Conservation (phyloP, 2,888 invertebrate genomes). For the Noctua comes region DNA sequence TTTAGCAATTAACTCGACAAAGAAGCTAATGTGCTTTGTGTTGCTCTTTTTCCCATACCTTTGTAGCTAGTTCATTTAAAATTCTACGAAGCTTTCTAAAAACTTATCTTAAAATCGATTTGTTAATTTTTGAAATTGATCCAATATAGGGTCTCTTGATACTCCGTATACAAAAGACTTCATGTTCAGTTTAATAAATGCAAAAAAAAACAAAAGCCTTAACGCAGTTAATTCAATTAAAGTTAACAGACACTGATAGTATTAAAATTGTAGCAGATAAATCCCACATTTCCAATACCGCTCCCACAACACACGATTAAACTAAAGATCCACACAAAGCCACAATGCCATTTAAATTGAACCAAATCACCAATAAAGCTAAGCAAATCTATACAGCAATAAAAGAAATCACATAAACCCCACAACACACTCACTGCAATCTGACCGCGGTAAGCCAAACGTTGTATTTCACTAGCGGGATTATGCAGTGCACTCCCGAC, state of each 20-base stretch:
- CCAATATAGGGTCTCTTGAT: too few species aligned
- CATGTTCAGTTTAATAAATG: too few species aligned
- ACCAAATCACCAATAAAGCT: slow-evolving; percentile 57
- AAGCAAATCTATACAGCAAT: slow-evolving; percentile 63
- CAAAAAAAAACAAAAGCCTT: too few species aligned
- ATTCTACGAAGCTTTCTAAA: not conserved
- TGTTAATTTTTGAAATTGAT: too few species aligned
- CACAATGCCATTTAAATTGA: slow-evolving; percentile 38
- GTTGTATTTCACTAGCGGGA: slow-evolving; percentile 69
- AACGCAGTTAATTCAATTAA: too few species aligned
- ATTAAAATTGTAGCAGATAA: not conserved
- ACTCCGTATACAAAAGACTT: too few species aligned
- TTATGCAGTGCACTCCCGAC: slow-evolving; percentile 66
- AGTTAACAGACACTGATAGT: too few species aligned
- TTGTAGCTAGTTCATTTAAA: not conserved
- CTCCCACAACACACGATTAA: slow-evolving; percentile 25
- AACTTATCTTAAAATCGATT: not conserved
- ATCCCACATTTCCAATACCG: not conserved
- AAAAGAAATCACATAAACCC: slow-evolving; percentile 71
- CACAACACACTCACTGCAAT: slow-evolving; percentile 64
- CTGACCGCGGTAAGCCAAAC: slow-evolving; percentile 67
- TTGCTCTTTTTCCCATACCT: slow-evolving; percentile 18
- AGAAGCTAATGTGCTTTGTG: slow-evolving; percentile 22
- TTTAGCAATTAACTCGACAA: slow-evolving; percentile 52
- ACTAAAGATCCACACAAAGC: slow-evolving; percentile 24